Conservation (phyloP, 2,113 vertebrate genomes). For the Axis porcinus region DNA sequence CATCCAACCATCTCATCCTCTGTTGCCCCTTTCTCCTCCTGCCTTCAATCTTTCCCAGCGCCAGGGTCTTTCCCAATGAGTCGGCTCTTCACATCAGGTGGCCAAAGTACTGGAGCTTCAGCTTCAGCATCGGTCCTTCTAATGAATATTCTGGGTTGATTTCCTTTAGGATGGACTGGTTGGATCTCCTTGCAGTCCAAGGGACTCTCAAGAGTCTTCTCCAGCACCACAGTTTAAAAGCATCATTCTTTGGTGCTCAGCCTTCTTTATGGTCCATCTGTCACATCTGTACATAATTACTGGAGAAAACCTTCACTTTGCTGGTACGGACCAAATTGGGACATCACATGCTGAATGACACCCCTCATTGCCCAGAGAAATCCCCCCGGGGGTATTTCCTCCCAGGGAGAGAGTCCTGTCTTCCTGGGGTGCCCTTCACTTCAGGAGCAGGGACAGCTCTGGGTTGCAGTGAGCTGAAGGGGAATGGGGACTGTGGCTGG, state of each 20-base stretch:
- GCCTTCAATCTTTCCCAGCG: background rate
- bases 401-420: background rate
- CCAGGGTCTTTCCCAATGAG: background rate
- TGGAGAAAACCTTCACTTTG: background rate
- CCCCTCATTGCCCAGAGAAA: background rate
- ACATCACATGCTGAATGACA: background rate
- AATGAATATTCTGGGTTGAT: background rate
- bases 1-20: background rate
- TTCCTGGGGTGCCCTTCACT: background rate
- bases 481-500: rapidly evolving
- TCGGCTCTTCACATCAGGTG: background rate
- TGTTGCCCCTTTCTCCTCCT: background rate
- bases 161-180: background rate
- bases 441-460: background rate
- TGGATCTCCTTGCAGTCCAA: background rate
- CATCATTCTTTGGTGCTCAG: background rate
- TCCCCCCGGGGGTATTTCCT: background rate
- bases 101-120: background rate
- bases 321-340: background rate
- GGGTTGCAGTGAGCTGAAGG: background rate
- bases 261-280: background rate
- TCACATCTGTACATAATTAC: background rate
- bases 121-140: background rate
- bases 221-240: background rate
- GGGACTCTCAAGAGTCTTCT: background rate